Base-by-base conservation (phyloP, 1,140 invertebrate species). In the Spodoptera frugiperda region DNA sequence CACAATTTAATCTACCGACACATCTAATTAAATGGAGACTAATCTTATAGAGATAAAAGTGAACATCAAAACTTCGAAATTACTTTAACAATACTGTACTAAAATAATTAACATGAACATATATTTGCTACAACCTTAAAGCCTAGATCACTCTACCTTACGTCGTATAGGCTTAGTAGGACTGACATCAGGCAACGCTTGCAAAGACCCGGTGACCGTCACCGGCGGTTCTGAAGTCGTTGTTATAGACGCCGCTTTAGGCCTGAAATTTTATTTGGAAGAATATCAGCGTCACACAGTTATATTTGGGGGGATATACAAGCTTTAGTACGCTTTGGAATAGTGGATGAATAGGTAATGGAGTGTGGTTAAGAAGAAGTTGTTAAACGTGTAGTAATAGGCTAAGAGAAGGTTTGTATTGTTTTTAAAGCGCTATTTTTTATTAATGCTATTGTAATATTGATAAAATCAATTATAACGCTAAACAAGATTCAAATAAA, bases 201-300 rank as follows among this genome's bases (percentile, higher is more conserved):
- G 92, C 49, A 93, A 74, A 0, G 91, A 93, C 0, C 91, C 91
- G 2, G 88, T 91, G 8, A 65, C 61, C 0, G 83, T 91, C 9
- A 89, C 89, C 0, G 84, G 68, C 6, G 90, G 89, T 67, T 92
- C 91, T 3, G 61, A 21, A 14, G 48, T 51, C 15, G 61, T 48
- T 1, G 91, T 89, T 78, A 93, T 88, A 12, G 91, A 93, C 25
- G 92, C 90, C 0, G 90, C 91, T 81, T 93, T 93, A 0, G 92
- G 84, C 76, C 91, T 93, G 87, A 49, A 92, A 91, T 48, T 76
- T 57, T 54, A 75, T 30, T 15, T 44, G 5, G 11, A 1, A 33
- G 2, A 48, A 49, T 59, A 46, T 48, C 12, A 49, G 12, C 12
- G 21, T 11, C 8, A n/a, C 12, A 33, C 3, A 33, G 9, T n/a